Base-by-base conservation (phyloP, 2,797 vertebrate species). In the Adrianichthys oophorus region DNA sequence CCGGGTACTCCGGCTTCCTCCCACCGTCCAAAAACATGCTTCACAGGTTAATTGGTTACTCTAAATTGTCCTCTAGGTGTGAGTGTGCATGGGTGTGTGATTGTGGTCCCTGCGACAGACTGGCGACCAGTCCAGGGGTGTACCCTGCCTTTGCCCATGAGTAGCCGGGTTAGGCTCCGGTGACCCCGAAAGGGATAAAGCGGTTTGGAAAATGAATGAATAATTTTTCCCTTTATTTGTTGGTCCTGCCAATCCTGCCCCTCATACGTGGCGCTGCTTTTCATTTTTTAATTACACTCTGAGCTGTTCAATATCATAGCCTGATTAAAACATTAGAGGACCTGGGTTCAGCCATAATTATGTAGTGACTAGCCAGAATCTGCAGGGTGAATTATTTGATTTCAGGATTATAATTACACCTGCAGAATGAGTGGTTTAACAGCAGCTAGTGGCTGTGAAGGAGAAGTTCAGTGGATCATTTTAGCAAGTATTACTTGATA, bases 251-350 rank as follows among this genome's bases (percentile, higher is more conserved):
- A 83, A 72, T 85, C 72, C 49, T 42, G 42, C 53, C 41, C 41
- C 56, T 68, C 16, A 2, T 50, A 63, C 51, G 58, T 32, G 26
- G 53, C 12, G 15, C 15, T 2, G 61, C 66, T 79, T 84, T 62
- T 82, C 59, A 67, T 79, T 87, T 74, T 86, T 84, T 85, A 83
- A 89, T 88, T 87, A 84, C 64, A 69, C 70, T 68, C 68, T 23
- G 18, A 75, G 79, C 76, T 64, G 70, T 82, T 89, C 74, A 75
- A 81, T 83, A 85, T 86, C 70, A 61, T 70, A 50, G 78, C 47
- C 65, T 87, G 79, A 90, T 88, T 87, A 85, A 83, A 87, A 83
- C 56, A 52, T 88, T 80, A 86, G 56, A 76, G 67, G 74, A 59
- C 68, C 68, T 4, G 61, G 70, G 78, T 79, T 79, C 49, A 66